Evolutionary conservation across 2,888 invertebrate species (phyloP).

Genomic region (Pachycephus smyrnensis): DNA sequence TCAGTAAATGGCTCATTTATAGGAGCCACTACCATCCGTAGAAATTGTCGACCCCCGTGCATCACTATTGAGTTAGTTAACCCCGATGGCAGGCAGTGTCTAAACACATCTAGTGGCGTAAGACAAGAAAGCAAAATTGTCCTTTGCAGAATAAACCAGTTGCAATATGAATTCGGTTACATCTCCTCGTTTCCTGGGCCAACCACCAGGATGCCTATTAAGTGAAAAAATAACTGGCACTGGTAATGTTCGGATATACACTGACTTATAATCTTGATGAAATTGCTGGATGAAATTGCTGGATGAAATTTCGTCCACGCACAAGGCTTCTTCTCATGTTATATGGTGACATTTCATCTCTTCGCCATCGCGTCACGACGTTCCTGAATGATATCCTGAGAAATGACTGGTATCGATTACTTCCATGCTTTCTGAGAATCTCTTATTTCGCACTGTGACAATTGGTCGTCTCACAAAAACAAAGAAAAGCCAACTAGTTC

Average conservation of each 20-base stretch:
- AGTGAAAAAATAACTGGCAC: neutral
- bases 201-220: neutral
- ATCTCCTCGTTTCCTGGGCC: neutral
- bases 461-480: neutral
- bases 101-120: constrained; percentile 14
- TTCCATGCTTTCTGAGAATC: neutral
- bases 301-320: neutral
- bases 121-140: neutral
- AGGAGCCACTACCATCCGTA: constrained; percentile 19
- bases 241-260: neutral
- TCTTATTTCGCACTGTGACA: neutral
- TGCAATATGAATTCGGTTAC: neutral
- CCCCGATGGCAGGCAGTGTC: constrained; percentile 37
- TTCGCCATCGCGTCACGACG: neutral
- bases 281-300: neutral
- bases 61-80: constrained; percentile 44
- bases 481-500: neutral
- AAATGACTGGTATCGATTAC: neutral
- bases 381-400: neutral
- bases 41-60: constrained; percentile 3
- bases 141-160: neutral
- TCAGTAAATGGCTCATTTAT: constrained; percentile 44
- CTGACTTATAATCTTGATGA: neutral
- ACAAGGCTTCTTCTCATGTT: neutral
- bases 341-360: neutral